Evolutionary conservation across 1,140 invertebrate genomes (phyloP), one percentile per base, ranked within the genome.

Genomic region (Pseudomyrmex cubaensis): DNA sequence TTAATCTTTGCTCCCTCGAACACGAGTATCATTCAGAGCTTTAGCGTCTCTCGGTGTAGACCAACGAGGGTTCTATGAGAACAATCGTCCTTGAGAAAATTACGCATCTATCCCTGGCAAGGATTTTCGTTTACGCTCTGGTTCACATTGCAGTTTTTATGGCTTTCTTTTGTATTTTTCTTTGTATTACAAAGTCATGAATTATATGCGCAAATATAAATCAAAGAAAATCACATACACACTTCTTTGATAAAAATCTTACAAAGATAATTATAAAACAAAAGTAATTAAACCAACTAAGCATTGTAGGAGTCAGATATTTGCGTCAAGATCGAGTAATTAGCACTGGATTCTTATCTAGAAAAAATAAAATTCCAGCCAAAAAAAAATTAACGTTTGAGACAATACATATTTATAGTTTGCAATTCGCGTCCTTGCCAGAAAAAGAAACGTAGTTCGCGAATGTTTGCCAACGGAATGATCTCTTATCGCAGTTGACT

Each of bases 1-100:
- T 89, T 89, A 89, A 89, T 89, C 88, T 89, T 73, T 25, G 72
- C 85, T 69, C 67, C 77, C 56, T 84, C 82, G 75, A 83, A 66
- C 82, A 70, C 85, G 82, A 87, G 86, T 87, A 77, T 84, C 86
- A 87, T 82, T 84, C 82, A 80, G 52, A 85, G 20, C 80, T 87
- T 56, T 62, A 54, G 69, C 66, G 85, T 52, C 54, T 54, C 77
- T 83, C 69, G 15, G 46, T 35, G 67, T 52, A 15, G 66, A 69
- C 83, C 85, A 74, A 83, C 64, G 50, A 86, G 17, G 59, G 66
- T 77, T 72, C 64, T 57, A 35, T 59, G 52, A 50, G 25, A 70
- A 35, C 35, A 35, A 35, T 35, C 4, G 5, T 70, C 64, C 76
- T 78, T 52, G 64, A 78, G 76, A 78, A 78, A 78, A 78, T 70